Conservation (phyloP, 1,140 invertebrate genomes). For the Achatina immaculata region DNA sequence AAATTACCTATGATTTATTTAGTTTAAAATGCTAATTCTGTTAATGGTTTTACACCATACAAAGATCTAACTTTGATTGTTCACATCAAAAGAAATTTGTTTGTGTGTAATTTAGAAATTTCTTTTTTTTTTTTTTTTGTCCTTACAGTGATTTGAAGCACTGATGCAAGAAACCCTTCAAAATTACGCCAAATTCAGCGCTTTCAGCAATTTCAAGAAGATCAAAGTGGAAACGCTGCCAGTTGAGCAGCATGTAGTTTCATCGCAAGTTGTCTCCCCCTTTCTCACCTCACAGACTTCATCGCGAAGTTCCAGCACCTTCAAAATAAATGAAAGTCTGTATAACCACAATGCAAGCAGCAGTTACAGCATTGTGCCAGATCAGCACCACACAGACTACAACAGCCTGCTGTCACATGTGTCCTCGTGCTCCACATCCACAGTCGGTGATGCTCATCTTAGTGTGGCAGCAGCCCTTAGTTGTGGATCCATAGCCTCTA, state of each 20-base stretch:
- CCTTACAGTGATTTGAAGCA: slow-evolving; percentile 44
- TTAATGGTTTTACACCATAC: no score
- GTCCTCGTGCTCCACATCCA: slow-evolving; percentile 6
- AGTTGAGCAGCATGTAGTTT: slow-evolving; percentile 63
- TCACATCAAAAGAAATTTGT: no score
- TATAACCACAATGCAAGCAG: slow-evolving; percentile 43
- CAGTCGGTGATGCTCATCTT: slow-evolving; percentile 21
- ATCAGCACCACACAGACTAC: slow-evolving; percentile 31
- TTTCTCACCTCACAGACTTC: slow-evolving; percentile 40
- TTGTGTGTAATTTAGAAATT: no score
- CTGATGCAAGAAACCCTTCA: slow-evolving; percentile 65
- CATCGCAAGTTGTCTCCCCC: slow-evolving; percentile 36
- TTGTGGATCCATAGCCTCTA: slow-evolving; percentile 10
- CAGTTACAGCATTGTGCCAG: slow-evolving; percentile 25
- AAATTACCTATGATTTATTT: no score
- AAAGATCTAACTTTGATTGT: no score
- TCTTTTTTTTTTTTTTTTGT: background rate
- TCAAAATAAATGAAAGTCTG: slow-evolving; percentile 36
- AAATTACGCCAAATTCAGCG: slow-evolving; percentile 61
- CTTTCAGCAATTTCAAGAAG: slow-evolving; percentile 66
- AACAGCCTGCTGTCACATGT: slow-evolving; percentile 45
- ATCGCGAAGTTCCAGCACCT: slow-evolving; percentile 41
- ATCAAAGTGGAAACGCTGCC: slow-evolving; percentile 61
- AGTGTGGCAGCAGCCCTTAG: slow-evolving; percentile 13
- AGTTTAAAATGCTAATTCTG: no score